Conservation (phyloP, 2,113 vertebrate genomes). For the Opisthocomus hoazin region DNA sequence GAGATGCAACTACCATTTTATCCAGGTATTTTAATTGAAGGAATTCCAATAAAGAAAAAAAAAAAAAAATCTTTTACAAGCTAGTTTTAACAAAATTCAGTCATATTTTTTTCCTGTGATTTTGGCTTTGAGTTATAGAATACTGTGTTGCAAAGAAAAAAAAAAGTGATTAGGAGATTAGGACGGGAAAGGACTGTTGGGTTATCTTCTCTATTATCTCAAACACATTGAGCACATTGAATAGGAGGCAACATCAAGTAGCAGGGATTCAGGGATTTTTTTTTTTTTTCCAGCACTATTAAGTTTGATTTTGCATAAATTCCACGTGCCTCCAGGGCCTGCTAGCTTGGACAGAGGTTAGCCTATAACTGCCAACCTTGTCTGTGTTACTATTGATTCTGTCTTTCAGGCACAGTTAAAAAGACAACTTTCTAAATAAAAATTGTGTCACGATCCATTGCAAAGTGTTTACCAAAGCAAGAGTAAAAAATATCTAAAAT, state of each 20-base stretch:
- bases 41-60: not conserved
- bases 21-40: not conserved
- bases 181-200: not conserved
- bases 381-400: conserved; percentile 43
- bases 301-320: conserved; percentile 19
- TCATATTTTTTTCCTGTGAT: not conserved
- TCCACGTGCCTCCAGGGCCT: not conserved
- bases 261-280: not conserved
- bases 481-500: not conserved
- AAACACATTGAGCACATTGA: not conserved
- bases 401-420: not conserved
- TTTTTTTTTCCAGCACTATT: not conserved
- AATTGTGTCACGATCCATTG: not conserved
- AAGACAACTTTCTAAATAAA: conserved; percentile 29
- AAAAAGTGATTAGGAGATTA: not conserved
- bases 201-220: not conserved
- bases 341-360: conserved; percentile 13
- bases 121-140: not conserved
- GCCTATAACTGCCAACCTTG: conserved; percentile 33
- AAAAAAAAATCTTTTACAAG: not conserved
- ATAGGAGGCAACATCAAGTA: not conserved
- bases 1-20: not conserved
- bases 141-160: not conserved
- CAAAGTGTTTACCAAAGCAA: not conserved
- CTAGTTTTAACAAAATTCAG: not conserved